phyloP scores from a whole-genome alignment of 2,113 vertebrate genomes.

The Ochotona curzoniae region DNA sequence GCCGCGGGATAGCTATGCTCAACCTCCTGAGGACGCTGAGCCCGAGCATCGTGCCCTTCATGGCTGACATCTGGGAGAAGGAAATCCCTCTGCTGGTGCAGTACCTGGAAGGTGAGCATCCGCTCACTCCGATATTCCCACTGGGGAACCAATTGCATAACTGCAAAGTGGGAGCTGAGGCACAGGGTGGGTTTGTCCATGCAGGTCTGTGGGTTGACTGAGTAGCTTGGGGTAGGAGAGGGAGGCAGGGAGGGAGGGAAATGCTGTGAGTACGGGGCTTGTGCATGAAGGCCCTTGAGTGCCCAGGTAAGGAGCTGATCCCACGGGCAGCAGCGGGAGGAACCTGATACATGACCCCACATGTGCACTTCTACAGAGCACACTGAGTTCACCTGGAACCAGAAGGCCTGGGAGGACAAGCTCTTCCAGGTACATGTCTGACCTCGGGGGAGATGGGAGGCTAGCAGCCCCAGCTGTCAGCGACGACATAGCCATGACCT shows the following conservation, averaged over 20 bases:
- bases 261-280: fast-evolving
- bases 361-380: constrained; percentile 60
- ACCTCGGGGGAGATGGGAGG: not conserved
- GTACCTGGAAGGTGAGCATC: constrained; percentile 74
- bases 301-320: not conserved
- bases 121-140: too few species aligned
- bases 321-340: not conserved
- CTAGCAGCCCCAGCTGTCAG: too few species aligned
- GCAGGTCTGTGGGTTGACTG: not conserved
- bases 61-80: constrained; percentile 70
- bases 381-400: constrained; percentile 72
- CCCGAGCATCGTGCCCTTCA: constrained; percentile 63
- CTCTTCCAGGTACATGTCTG: constrained; percentile 68
- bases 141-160: too few species aligned
- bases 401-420: constrained; percentile 77
- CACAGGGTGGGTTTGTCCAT: too few species aligned
- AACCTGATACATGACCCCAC: not conserved
- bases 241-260: not conserved
- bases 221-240: not conserved
- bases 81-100: constrained; percentile 71
- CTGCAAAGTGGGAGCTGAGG: not conserved
- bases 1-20: constrained; percentile 71
- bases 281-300: fast-evolving
- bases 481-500: too few species aligned
- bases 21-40: constrained; percentile 75